Base-by-base conservation (phyloP, 2,888 invertebrate genomes). In the Chrysotoxum bicinctum region DNA sequence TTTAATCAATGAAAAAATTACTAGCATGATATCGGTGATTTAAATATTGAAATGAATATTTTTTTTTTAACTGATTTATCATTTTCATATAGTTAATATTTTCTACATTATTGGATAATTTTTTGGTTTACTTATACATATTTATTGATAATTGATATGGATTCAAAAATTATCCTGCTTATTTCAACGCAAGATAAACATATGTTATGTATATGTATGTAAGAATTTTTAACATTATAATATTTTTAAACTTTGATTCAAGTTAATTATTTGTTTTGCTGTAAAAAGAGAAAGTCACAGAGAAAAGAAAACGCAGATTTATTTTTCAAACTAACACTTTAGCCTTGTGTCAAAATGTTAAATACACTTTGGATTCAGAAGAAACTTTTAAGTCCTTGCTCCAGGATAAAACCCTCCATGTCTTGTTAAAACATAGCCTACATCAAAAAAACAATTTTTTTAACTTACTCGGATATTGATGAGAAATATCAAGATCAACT, bases 111-210 rank as follows among this genome's bases (percentile, higher is more conserved):
- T 60, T 43, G 43, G 40, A 48, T 60, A 21, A 45, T 48, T 64
- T 69, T 19, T 66, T 37, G 50, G 21, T 62, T 69, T 40, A 37
- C 52, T 23, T 72, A 69, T 62, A 16, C 35, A 37, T 60, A 68
- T 69, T 75, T 58, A 50, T 82, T 75, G 66, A 56, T 80, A 81
- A 64, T 85, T 85, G 85, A 85, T 85, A 85, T 85, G 85, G 85
- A 85, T 85, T 85, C 76, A 85, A 85, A 85, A 77, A 60, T 64
- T 76, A 54, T 85, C 72, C 48, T 68, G 84, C 75, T 21, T 76
- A 54, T 64, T 81, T 73, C 30, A 85, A 80, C 69, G 72, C 60
- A 64, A 81, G 76, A 81, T 76, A 73, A 48, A 80, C 62, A 73
- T 73, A 64, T 73, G 56, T 78, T 43, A 64, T 37, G 69, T 76